Base-by-base conservation (phyloP, 1,140 invertebrate species). In the Cotesia typhae region DNA sequence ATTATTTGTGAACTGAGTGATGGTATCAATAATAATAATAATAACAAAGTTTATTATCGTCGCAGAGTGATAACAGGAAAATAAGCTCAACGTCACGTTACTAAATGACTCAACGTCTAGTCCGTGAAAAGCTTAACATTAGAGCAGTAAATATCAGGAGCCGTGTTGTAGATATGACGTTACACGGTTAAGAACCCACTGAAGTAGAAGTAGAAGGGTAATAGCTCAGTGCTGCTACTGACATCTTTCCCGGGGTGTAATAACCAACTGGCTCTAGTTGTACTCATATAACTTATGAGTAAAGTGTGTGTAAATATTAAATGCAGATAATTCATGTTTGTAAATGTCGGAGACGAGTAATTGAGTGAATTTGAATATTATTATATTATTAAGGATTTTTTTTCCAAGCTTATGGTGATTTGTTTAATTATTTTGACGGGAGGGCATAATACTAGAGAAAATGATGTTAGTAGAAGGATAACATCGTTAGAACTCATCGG, bases 181-280 rank as follows among this genome's bases (percentile, higher is more conserved):
- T 60, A 63, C 60, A 9, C 59, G 55, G 52, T 70, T 70, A 70
- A 37, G 51, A 67, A 67, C 6, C 66, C 28, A 36, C 35, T 36
- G 4, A 51, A 10, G 28, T 28, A 28, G 28, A 28, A 28, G 1
- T 28, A 28, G 28, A 28, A 28, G 66, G 51, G 66, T 53, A 55
- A 55, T 2, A 52, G 51, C 66, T 51, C 17, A 38, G 14, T 67
- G 9, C 12, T 17, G 51, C 6, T 10, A n/a, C 47, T 55, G 28
- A 55, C 17, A 41, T 67, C 66, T 67, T 67, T 65, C 35, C 38
- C 36, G 53, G 10, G 53, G 53, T 17, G 53, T 57, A 4, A 36
- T 63, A 63, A 17, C 60, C 10, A 4, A 6, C n/a, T 37, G 4
- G 10, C 37, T 12, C 1, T 35, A 35, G 4, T 35, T 35, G 17